Base-by-base conservation (phyloP, 92 coral and sea anemone genomes). In the Ricordea florida region DNA sequence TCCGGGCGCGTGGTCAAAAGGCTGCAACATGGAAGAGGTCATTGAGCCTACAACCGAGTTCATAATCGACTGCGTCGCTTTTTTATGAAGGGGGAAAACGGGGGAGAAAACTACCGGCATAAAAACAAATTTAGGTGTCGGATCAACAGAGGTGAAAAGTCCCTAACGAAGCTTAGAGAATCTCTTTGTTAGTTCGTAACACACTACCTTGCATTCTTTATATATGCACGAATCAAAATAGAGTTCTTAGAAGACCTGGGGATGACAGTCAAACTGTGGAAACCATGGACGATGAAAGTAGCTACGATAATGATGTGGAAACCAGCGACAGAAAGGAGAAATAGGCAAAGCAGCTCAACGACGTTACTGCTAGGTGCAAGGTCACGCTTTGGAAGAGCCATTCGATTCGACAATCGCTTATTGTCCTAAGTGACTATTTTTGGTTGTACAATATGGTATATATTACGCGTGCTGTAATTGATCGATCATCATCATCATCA, bases 371-470 rank as follows among this genome's bases (percentile, higher is more conserved):
- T 87, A 22, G 88, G 85, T 8, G 80, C 83, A 57, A 74, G 65
- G 75, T 86, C 88, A 32, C 65, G 81, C 49, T 81, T 74, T 67
- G 88, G 92, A 25, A 86, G 92, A 49, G 87, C 84, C 24, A 76
- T 81, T 1, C 67, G 83, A 30, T 61, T 84, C 45, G 78, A 84
- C 66, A 84, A 84, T 51, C 69, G 69, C 22, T 62, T 82, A n/a
- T n/a, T n/a, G n/a, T n/a, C n/a, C n/a, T n/a, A n/a, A n/a, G n/a
- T n/a, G n/a, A n/a, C n/a, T n/a, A n/a, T n/a, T n/a, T n/a, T n/a
- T n/a, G n/a, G n/a, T n/a, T n/a, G n/a, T n/a, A n/a, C n/a, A n/a
- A n/a, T n/a, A n/a, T n/a, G n/a, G n/a, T n/a, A n/a, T n/a, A n/a
- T n/a, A n/a, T n/a, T n/a, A n/a, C n/a, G n/a, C n/a, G n/a, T n/a